Percentiles rank a stretch among this genome's conserved stretches.
phyloP scores from a whole-genome alignment of 2,797 vertebrate species.

The Sparidentex hasta region DNA sequence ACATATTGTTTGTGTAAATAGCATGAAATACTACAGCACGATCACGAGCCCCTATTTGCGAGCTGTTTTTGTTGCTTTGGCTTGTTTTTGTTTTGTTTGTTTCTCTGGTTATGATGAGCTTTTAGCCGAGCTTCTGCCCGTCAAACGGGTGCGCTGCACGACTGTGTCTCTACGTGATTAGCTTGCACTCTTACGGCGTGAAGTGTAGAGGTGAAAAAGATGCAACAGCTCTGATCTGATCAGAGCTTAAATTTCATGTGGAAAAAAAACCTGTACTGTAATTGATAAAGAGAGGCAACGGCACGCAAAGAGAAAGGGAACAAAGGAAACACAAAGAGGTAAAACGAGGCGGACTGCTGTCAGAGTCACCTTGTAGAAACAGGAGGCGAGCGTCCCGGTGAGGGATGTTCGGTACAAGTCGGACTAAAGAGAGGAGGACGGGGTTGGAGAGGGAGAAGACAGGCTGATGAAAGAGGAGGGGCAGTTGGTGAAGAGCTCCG shows the following conservation, averaged over 20 bases:
- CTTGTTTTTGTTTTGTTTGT: too few species aligned
- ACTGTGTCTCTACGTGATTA: too few species aligned
- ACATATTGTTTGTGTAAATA: too few species aligned
- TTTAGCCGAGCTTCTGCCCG: too few species aligned
- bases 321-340: conserved; percentile 14
- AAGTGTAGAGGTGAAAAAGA: background rate
- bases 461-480: conserved; percentile 67
- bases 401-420: conserved; percentile 57
- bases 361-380: conserved; percentile 79
- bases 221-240: background rate
- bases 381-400: conserved; percentile 59
- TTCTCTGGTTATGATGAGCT: too few species aligned
- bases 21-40: too few species aligned
- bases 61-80: too few species aligned
- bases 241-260: background rate
- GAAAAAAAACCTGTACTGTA: background rate
- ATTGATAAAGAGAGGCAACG: background rate
- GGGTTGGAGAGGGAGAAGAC: conserved; percentile 45
- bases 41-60: too few species aligned
- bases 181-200: too few species aligned
- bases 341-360: conserved; percentile 56
- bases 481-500: conserved; percentile 57
- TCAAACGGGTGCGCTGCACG: too few species aligned
- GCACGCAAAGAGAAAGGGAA: background rate
- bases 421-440: conserved; percentile 40